Conservation (phyloP, 2,888 invertebrate genomes). For the Dryobota labecula region DNA sequence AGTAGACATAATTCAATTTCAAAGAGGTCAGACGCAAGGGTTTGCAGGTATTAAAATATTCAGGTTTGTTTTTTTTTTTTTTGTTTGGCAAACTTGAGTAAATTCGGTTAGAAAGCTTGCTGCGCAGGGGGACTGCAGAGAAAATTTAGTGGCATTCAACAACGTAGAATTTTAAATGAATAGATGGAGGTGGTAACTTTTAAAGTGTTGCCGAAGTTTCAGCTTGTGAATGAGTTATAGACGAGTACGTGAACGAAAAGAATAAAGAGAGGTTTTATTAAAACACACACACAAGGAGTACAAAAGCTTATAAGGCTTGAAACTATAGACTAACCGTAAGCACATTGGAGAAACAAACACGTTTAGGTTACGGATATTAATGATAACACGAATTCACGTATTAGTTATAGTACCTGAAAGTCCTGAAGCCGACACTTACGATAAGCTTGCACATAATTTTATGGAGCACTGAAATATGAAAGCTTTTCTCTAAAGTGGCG, state of each 20-base stretch:
- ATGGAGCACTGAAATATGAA: conserved; percentile 51
- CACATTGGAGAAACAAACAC: conserved; percentile 23
- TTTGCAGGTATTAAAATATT: conserved; percentile 78
- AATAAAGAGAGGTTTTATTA: conserved; percentile 13
- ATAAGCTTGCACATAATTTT: conserved; percentile 55
- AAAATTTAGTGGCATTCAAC: conserved; percentile 72
- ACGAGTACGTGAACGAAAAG: conserved; percentile 25
- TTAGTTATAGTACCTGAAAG: conserved; percentile 42
- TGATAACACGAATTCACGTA: conserved; percentile 38
- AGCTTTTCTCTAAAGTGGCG: conserved; percentile 25
- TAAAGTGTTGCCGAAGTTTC: conserved; percentile 55
- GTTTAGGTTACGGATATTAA: conserved; percentile 47
- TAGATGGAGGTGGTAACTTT: conserved; percentile 66
- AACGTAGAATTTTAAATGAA: conserved; percentile 72
- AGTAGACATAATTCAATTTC: conserved; percentile 77
- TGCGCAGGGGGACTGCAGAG: conserved; percentile 62
- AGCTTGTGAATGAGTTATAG: conserved; percentile 42
- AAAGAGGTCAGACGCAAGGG: conserved; percentile 69
- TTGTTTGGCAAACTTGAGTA: conserved; percentile 67
- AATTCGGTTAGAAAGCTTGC: conserved; percentile 70
- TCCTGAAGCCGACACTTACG: conserved; percentile 31
- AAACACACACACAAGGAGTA: background rate
- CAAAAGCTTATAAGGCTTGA: conserved; percentile 1
- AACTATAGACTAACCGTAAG: conserved; percentile 17
- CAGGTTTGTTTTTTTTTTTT: conserved; percentile 75